A percentile compares a stretch with the other conserved stretches of the same genome.
These are phyloP conservation scores for Echinarachnius parma DNA, from an alignment of 53 echinoderm and acorn worm species.

Conservation along the genomic window DNA sequence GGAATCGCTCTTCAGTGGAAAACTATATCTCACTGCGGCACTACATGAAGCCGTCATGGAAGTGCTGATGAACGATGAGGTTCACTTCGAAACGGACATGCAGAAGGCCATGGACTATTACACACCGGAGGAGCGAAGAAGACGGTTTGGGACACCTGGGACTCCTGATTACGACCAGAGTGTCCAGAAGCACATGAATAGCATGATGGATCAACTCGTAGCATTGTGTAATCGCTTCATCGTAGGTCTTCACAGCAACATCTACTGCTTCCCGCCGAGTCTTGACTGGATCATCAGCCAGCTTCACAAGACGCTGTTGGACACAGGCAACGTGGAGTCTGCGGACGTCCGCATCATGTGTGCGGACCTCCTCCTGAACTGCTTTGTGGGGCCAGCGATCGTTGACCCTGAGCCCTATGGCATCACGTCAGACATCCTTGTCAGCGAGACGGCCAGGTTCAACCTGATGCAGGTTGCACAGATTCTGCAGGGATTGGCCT, in stretches of 20 bases:
- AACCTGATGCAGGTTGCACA: conserved; percentile 97
- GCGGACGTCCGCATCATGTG: conserved; percentile 81
- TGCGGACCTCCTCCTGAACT: conserved; percentile 83
- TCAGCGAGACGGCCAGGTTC: conserved; percentile 88
- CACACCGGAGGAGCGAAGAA: conserved; percentile 70
- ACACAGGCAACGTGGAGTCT: conserved; percentile 62
- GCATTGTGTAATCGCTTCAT: conserved; percentile 83
- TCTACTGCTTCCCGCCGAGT: conserved; percentile 94
- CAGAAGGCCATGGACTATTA: conserved; percentile 72
- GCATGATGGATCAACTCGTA: conserved; percentile 69
- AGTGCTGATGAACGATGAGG: conserved; percentile 89
- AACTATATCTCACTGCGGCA: conserved; percentile 89
- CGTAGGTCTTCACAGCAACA: conserved; percentile 67
- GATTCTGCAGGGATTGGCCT: conserved; percentile 82
- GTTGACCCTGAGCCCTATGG: conserved; percentile 93
- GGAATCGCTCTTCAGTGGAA: conserved; percentile 77
- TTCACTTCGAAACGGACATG: conserved; percentile 73
- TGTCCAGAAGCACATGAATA: conserved; percentile 71
- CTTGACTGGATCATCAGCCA: conserved; percentile 95
- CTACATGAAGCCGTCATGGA: conserved; percentile 93
- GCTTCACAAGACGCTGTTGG: conserved; percentile 75
- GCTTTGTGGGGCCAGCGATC: conserved; percentile 92
- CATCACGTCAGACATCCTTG: conserved; percentile 86
- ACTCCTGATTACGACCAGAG: conserved; percentile 64
- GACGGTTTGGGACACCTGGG: conserved; percentile 67